Evolutionary conservation across 1,140 invertebrate genomes (phyloP).

Genomic region (Periplaneta americana): DNA sequence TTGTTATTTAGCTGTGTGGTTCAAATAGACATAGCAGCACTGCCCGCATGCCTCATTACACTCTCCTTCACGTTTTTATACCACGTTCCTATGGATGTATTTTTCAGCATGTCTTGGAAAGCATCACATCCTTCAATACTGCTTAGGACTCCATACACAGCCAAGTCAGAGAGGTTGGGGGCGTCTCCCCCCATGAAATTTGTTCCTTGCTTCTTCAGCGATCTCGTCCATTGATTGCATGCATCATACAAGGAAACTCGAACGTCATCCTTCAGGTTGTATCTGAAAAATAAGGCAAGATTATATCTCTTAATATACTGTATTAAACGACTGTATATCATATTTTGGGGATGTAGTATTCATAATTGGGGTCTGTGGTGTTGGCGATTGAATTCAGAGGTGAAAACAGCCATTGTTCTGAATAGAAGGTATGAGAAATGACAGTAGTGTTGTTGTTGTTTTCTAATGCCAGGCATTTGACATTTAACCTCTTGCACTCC

Average conservation of each 20-base stretch:
- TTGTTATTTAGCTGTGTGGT: too few relatives aligned
- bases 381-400: too few relatives aligned
- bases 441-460: too few relatives aligned
- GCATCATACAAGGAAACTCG: conserved; percentile 85
- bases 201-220: conserved; percentile 60
- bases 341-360: too few relatives aligned
- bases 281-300: conserved; percentile 44
- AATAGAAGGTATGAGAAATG: too few relatives aligned
- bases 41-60: conserved; percentile 43
- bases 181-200: conserved; percentile 76
- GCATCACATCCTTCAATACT: conserved; percentile 94
- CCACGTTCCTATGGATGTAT: conserved; percentile 64
- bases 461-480: too few relatives aligned
- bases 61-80: conserved; percentile 44
- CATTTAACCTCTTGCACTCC: too few relatives aligned
- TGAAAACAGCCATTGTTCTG: too few relatives aligned
- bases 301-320: too few relatives aligned
- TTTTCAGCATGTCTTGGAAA: conserved; percentile 73
- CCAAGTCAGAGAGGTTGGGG: conserved; percentile 90
- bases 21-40: background rate
- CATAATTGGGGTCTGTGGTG: too few relatives aligned
- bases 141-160: conserved; percentile 88
- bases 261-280: conserved; percentile 84
- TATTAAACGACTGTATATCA: too few relatives aligned
- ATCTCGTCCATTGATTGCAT: conserved; percentile 71